These are phyloP conservation scores for Diploptera punctata DNA, from an alignment of 2,888 invertebrate genomes.

Conservation along the genomic window DNA sequence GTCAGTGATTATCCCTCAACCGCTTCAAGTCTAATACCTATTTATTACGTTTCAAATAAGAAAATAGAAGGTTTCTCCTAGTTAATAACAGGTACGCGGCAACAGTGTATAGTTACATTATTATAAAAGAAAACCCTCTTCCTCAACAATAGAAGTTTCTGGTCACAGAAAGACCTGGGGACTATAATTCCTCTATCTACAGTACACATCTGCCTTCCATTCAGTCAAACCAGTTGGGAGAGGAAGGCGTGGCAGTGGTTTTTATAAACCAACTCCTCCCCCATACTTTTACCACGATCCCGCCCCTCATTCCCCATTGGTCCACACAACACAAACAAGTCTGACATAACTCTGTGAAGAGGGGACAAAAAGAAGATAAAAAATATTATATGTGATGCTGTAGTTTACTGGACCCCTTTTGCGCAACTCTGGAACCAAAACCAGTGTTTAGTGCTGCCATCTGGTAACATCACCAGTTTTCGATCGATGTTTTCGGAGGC, in stretches of 20 bases:
- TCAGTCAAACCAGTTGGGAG: too few relatives aligned
- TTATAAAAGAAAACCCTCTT: too few relatives aligned
- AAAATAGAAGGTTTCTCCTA: too few relatives aligned
- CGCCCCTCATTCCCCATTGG: constrained; percentile 16
- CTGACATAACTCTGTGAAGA: background rate
- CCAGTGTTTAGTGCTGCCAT: constrained; percentile 11
- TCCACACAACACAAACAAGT: constrained; percentile 1
- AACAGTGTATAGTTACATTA: too few relatives aligned
- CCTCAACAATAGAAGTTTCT: too few relatives aligned
- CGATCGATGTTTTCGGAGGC: background rate
- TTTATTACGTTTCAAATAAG: too few relatives aligned
- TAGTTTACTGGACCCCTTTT: background rate
- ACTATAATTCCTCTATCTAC: too few relatives aligned
- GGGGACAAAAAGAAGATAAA: background rate
- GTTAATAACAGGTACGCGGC: too few relatives aligned
- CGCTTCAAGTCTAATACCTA: too few relatives aligned
- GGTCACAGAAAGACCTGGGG: too few relatives aligned
- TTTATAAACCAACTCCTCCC: background rate
- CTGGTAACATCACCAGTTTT: constrained; percentile 2
- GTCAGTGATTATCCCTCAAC: too few relatives aligned
- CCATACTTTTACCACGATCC: background rate
- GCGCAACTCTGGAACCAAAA: background rate
- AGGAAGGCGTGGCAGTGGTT: background rate
- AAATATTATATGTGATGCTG: constrained; percentile 1
- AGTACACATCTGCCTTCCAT: too few relatives aligned